phyloP scores from a whole-genome alignment of 2,888 invertebrate genomes.

The Drosophila hamatofila region DNA sequence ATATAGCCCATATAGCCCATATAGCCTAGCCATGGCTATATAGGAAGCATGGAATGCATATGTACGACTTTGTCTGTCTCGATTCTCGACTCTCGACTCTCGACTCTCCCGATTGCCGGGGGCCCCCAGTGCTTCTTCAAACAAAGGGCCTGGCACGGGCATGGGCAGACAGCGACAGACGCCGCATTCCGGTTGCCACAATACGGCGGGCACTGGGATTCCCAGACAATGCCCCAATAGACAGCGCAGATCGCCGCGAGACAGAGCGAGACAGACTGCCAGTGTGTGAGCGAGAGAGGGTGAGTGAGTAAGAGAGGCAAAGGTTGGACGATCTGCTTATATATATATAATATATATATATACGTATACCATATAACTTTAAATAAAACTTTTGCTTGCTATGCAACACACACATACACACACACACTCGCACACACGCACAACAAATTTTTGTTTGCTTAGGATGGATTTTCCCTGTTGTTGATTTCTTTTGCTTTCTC shows the following conservation, averaged over 20 bases:
- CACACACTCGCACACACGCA: constrained; percentile 14
- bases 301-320: background rate
- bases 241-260: constrained; percentile 8
- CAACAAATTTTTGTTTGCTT: constrained; percentile 51
- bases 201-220: constrained; percentile 66
- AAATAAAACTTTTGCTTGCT: constrained; percentile 65
- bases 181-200: constrained; percentile 61
- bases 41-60: constrained; percentile 69
- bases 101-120: background rate
- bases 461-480: constrained; percentile 52
- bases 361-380: constrained; percentile 51
- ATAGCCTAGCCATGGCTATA: constrained; percentile 24
- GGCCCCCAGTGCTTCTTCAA: constrained; percentile 19
- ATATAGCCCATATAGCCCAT: constrained; percentile 10
- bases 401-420: constrained; percentile 24
- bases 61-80: constrained; percentile 36
- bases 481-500: constrained; percentile 46
- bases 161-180: constrained; percentile 24
- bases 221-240: constrained; percentile 68
- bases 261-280: background rate
- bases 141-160: constrained; percentile 32
- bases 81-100: background rate
- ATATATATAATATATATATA: constrained; percentile 15
- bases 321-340: constrained; percentile 28
- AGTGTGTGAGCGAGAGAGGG: background rate